Base-by-base conservation (phyloP, 2,888 invertebrate genomes). In the Abrostola tripartita region DNA sequence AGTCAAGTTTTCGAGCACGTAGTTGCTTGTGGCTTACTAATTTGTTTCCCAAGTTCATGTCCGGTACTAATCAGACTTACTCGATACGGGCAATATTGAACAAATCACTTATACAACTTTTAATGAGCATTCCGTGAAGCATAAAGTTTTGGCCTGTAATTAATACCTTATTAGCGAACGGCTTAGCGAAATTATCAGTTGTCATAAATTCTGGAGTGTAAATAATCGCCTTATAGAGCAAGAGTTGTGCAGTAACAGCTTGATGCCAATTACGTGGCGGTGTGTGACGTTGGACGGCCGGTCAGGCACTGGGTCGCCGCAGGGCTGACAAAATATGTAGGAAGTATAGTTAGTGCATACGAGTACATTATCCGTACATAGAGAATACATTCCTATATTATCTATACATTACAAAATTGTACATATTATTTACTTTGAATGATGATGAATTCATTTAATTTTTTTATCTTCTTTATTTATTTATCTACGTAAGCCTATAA, bases 191-290 rank as follows among this genome's bases (percentile, higher is more conserved):
- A 77, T 78, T 65, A 68, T 72, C 61, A 68, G 77, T 76, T 81
- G 79, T 81, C 72, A 78, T 79, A 77, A 81, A 79, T 81, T 75
- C 71, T 75, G 52, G 68, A 70, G 71, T 79, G 82, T 82, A 76
- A 79, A 81, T 82, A 82, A 83, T 82, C 75, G 74, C 81, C 81
- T 78, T 84, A 73, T 81, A 81, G 57, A 81, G 84, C 73, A 77
- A 68, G 70, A 69, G 61, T 56, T 65, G 71, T 78, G 75, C 52
- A 65, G 80, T 81, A 81, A 82, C 80, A 78, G 79, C 80, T 81
- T 83, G 81, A 78, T 70, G 78, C 79, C 83, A 84, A 87, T 87
- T 87, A 87, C 76, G 67, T 62, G 68, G 54, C 36, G 59, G 56
- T 71, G 75, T 68, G 65, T 76, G 77, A 79, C 72, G 79, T 63